Evolutionary conservation across 2,113 vertebrate genomes (phyloP), one percentile per base, ranked within the genome.

Genomic region (Myocastor coypus): DNA sequence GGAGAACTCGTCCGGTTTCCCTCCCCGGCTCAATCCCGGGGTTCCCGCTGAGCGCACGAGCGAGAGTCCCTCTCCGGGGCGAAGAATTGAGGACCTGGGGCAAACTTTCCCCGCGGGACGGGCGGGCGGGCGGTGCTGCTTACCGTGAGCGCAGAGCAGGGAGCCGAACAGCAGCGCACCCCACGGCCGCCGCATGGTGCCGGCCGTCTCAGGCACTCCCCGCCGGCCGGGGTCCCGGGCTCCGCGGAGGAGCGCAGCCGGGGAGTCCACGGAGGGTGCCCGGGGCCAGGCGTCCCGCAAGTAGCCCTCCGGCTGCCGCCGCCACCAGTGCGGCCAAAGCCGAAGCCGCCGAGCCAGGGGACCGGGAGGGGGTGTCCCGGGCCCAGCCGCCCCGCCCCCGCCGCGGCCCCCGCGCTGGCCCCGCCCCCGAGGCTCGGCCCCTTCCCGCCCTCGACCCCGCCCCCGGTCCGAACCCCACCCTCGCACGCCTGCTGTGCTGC

Each of bases 111-210:
- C 46, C 12, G 84, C 13, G 19, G 94, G 92, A 89, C 78, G 77
- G 86, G 92, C 81, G 88, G 96, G 86, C 87, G 55, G 19, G 90
- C 87, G 82, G 64, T 95, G 83, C 94, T 81, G 94, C 98, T 98
- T 98, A 98, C 98, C 98, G 98, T 98, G 96, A 85, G 96, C 97
- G 93, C 96, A 97, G 95, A 98, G 96, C 95, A 98, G 97, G 93
- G 97, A 98, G 97, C 98, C 98, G 64, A 98, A 91, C 94, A 98
- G 97, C 97, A 97, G 98, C 96, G 94, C 97, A 81, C 91, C 89
- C 97, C 98, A 96, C 75, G 66, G 94, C 93, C 95, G 95, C 98
- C 97, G 97, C 98, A 98, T 98, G 98, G 96, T 98, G 97, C 96
- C 34, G 87, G 97, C 91, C 82, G 89, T 95, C 90, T 83, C 91